A percentile compares a stretch with the other conserved stretches of the same genome.
phyloP scores from a whole-genome alignment of 2,113 vertebrate genomes.

The Actenoides hombroni region DNA sequence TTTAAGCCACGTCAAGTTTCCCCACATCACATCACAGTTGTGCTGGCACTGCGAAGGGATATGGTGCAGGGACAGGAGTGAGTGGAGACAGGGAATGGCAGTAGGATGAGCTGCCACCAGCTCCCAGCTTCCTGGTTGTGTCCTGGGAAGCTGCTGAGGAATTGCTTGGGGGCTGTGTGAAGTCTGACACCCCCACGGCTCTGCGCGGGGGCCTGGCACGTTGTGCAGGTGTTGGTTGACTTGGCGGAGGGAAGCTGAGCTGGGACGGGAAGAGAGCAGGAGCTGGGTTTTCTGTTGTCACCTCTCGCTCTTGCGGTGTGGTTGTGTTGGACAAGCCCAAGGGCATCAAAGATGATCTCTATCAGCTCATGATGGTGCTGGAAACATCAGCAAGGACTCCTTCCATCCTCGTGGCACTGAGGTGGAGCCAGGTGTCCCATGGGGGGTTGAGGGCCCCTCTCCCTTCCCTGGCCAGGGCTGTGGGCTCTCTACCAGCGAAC shows the following conservation, averaged over 20 bases:
- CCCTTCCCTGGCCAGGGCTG: background rate
- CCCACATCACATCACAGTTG: background rate
- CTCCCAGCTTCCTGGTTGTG: background rate
- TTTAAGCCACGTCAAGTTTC: background rate
- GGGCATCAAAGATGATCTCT: background rate
- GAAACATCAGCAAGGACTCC: background rate
- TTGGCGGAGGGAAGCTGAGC: background rate
- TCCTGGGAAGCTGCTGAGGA: background rate
- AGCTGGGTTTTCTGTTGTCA: background rate
- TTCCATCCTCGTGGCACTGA: background rate
- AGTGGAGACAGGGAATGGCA: fast-evolving
- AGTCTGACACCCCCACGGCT: background rate
- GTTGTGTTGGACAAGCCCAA: background rate
- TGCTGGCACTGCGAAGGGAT: background rate
- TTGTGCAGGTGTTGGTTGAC: background rate
- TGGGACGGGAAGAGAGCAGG: background rate
- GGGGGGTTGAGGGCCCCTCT: background rate
- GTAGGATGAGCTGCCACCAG: fast-evolving
- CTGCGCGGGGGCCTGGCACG: background rate
- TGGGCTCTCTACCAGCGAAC: background rate
- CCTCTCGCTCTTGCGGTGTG: background rate
- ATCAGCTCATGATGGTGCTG: background rate
- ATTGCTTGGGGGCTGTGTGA: background rate
- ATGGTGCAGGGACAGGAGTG: background rate
- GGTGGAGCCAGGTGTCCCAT: background rate